phyloP scores from a whole-genome alignment of 1,140 invertebrate species.

The Micrasema minimum region DNA sequence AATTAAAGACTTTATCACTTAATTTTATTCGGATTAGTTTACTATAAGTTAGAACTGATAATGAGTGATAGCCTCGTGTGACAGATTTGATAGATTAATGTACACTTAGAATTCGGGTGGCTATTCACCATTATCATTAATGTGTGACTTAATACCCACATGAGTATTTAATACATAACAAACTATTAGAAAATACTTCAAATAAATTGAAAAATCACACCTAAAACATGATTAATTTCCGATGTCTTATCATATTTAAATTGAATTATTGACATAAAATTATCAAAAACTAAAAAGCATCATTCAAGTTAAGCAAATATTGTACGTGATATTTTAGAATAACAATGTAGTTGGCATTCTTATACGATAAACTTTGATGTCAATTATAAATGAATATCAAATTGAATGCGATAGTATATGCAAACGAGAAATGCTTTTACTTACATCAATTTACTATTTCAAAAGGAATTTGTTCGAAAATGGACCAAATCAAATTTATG shows the following conservation, averaged over 20 bases:
- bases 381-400: constrained; percentile 27
- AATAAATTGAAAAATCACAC: too few relatives aligned
- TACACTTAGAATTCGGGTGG: not conserved
- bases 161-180: too few relatives aligned
- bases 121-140: too few relatives aligned
- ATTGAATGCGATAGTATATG: constrained; percentile 23
- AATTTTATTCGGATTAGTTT: constrained; percentile 16
- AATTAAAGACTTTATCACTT: constrained; percentile 36
- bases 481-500: constrained; percentile 44
- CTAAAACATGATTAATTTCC: too few relatives aligned
- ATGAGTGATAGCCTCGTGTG: constrained; percentile 31
- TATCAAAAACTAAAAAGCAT: too few relatives aligned
- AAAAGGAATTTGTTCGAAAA: constrained; percentile 32
- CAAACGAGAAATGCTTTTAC: constrained; percentile 2
- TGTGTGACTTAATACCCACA: too few relatives aligned
- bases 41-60: constrained; percentile 28
- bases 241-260: too few relatives aligned
- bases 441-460: constrained; percentile 22
- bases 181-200: too few relatives aligned
- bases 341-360: constrained; percentile 18
- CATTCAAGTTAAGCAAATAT: not conserved
- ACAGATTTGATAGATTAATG: constrained; percentile 29
- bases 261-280: too few relatives aligned
- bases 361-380: constrained; percentile 23
- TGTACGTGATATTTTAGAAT: constrained; percentile 26